A percentile compares a stretch with the other conserved stretches of the same genome.
Conservation (phyloP, 2,797 vertebrate genomes). For the Perodicticus potto region DNA sequence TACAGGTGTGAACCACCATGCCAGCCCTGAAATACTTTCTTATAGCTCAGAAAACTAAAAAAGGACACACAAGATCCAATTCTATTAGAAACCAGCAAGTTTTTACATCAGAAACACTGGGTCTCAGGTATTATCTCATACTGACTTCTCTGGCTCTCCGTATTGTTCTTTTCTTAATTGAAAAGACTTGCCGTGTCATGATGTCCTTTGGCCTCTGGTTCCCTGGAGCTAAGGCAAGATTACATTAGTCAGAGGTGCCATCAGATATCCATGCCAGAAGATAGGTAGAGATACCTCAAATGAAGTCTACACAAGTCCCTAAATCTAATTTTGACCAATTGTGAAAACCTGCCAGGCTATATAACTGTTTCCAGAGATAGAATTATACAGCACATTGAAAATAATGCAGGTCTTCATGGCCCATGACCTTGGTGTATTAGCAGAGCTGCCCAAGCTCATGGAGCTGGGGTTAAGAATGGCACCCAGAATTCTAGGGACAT, state of each 20-base stretch:
- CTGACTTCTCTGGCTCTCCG: not conserved
- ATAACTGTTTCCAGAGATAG: not conserved
- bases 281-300: not conserved
- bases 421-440: not conserved
- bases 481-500: not conserved
- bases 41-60: slow-evolving; percentile 43
- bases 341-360: not conserved
- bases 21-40: slow-evolving; percentile 17
- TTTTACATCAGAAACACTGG: slow-evolving; percentile 1
- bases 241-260: not conserved
- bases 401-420: not conserved
- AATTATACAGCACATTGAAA: not conserved
- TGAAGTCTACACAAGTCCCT: not conserved
- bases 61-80: not conserved
- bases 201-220: not conserved
- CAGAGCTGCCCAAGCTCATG: not conserved
- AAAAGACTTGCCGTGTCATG: not conserved
- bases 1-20: too few relatives aligned
- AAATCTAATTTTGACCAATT: not conserved
- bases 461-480: not conserved
- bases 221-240: not conserved
- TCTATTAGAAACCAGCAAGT: slow-evolving; percentile 33
- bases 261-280: not conserved
- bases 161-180: not conserved
- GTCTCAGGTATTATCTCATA: slow-evolving; percentile 11